Percentiles rank a stretch among this genome's conserved stretches.
Evolutionary conservation across 2,113 vertebrate species (phyloP).

Genomic region (Rhinichthys klamathensis): DNA sequence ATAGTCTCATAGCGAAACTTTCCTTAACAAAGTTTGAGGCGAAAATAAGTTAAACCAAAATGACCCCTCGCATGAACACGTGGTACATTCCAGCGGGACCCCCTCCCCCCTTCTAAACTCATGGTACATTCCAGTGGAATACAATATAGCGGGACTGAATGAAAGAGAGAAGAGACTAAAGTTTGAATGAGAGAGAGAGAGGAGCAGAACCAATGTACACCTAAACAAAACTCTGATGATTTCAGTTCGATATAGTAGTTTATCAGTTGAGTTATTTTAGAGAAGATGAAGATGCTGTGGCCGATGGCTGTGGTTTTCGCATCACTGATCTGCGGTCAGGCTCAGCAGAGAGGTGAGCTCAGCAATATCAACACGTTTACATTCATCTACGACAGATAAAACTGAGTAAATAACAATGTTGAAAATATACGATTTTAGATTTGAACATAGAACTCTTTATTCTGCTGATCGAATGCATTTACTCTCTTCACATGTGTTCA

Average conservation of each 20-base stretch:
- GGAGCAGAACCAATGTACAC: neutral
- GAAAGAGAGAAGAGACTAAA: slow-evolving; percentile 58
- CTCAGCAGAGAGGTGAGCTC: slow-evolving; percentile 68
- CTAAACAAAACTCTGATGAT: neutral
- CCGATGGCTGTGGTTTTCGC: slow-evolving; percentile 50
- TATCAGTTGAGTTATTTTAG: neutral
- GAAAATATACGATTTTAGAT: neutral
- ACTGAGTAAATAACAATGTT: neutral
- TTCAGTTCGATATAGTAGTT: neutral
- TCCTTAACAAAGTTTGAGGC: neutral
- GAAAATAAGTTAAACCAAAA: neutral
- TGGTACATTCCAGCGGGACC: neutral
- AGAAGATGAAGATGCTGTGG: slow-evolving; percentile 55
- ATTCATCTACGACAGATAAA: neutral
- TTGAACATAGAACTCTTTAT: neutral
- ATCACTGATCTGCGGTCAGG: slow-evolving; percentile 49
- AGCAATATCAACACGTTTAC: neutral
- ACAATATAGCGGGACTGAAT: slow-evolving; percentile 58
- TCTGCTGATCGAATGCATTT: neutral
- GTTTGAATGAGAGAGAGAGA: slow-evolving; percentile 55
- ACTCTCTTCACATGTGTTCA: neutral
- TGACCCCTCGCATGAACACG: neutral
- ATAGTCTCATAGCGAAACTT: neutral
- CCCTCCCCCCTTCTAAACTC: neutral
- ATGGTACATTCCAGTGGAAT: slow-evolving; percentile 57